Evolutionary conservation across 2,113 vertebrate genomes (phyloP).

Genomic region (Dromaius novaehollandiae): DNA sequence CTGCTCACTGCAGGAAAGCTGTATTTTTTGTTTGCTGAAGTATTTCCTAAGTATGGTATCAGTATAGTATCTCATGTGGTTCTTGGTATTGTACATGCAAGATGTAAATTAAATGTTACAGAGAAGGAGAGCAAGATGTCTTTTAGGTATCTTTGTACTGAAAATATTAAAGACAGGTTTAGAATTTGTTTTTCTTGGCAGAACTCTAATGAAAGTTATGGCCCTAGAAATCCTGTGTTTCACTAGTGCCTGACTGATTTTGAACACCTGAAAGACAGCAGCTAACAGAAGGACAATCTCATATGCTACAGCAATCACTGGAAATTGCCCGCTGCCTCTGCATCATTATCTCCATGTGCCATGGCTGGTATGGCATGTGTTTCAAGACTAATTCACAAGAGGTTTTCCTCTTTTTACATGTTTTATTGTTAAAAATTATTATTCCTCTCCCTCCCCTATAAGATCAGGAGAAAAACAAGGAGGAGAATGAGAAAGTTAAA

Average conservation of each 20-base stretch:
- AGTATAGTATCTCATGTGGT: background rate
- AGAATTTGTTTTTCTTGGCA: background rate
- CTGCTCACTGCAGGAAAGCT: background rate
- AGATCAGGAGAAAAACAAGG: too few relatives aligned
- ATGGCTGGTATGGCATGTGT: too few relatives aligned
- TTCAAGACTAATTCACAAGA: too few relatives aligned
- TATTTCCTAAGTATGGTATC: background rate
- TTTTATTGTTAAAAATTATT: too few relatives aligned
- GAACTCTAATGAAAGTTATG: background rate
- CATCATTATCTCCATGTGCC: too few relatives aligned
- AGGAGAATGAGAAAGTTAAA: too few relatives aligned
- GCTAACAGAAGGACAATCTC: too few relatives aligned
- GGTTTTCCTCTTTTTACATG: too few relatives aligned
- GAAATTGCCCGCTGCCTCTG: too few relatives aligned
- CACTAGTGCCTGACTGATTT: background rate
- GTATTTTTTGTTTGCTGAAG: background rate
- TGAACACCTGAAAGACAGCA: too few relatives aligned
- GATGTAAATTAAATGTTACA: rapidly evolving
- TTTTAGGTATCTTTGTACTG: background rate
- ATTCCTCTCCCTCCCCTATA: too few relatives aligned
- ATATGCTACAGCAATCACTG: too few relatives aligned
- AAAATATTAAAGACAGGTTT: background rate
- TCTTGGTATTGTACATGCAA: background rate
- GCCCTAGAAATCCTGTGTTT: background rate
- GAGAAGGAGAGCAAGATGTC: background rate